Evolutionary conservation across 2,888 invertebrate species (phyloP).

Genomic region (Epinotia brunnichana): DNA sequence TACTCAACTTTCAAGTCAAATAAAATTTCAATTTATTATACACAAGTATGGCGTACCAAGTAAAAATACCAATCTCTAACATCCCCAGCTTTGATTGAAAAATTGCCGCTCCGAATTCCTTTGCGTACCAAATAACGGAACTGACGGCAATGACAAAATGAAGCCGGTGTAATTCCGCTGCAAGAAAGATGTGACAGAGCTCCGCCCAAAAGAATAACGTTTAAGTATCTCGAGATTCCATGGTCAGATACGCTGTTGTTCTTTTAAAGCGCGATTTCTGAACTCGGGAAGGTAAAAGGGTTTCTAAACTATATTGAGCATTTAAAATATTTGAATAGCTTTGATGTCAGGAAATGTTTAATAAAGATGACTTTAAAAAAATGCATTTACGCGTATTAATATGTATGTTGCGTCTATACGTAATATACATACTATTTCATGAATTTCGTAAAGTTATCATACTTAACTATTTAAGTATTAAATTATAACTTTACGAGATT

Average conservation of each 20-base stretch:
- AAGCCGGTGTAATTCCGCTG: constrained; percentile 12
- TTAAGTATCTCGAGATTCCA: neutral
- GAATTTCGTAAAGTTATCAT: too few relatives aligned
- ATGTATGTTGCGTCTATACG: too few relatives aligned
- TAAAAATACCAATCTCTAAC: constrained; percentile 4
- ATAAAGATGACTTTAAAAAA: too few relatives aligned
- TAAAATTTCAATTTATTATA: too few relatives aligned
- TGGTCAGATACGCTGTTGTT: neutral
- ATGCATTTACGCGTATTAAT: too few relatives aligned
- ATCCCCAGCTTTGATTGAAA: constrained; percentile 23
- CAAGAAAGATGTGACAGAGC: constrained; percentile 8
- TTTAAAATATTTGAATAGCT: constrained; percentile 10
- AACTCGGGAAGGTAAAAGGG: constrained; percentile 2
- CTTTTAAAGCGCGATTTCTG: neutral
- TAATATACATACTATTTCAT: too few relatives aligned
- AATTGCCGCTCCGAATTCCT: constrained; percentile 21
- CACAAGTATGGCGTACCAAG: neutral
- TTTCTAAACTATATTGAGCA: constrained; percentile 1
- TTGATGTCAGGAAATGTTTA: neutral
- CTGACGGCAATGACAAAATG: constrained; percentile 1
- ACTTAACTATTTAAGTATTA: too few relatives aligned
- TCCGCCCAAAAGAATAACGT: neutral
- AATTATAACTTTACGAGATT: too few relatives aligned
- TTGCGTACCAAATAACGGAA: constrained; percentile 19
- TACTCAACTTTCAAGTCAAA: too few relatives aligned